A percentile compares a stretch with the other conserved stretches of the same genome.
phyloP scores from a whole-genome alignment of 2,888 invertebrate species.

The Eustalomyia histrio region DNA sequence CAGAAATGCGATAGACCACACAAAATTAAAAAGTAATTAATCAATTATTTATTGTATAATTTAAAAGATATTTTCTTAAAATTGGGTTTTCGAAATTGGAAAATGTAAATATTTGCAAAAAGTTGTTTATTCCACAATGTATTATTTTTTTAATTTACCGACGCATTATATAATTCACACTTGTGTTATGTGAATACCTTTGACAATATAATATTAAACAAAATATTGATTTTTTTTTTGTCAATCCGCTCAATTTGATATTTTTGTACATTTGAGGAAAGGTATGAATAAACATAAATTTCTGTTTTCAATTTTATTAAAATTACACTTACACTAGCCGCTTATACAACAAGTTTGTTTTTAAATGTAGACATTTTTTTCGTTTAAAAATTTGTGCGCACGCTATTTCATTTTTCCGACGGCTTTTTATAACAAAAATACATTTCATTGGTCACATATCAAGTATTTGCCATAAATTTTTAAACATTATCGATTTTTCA shows the following conservation, averaged over 20 bases:
- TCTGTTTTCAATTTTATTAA: background rate
- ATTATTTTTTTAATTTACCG: no score
- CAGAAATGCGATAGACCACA: no score
- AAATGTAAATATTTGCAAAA: no score
- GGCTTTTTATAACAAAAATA: background rate
- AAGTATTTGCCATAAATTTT: constrained; percentile 20
- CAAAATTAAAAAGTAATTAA: no score
- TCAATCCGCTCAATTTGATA: background rate
- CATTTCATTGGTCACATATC: background rate
- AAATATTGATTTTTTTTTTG: no score
- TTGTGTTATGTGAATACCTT: no score
- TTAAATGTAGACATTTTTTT: background rate
- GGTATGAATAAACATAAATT: background rate
- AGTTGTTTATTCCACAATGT: no score
- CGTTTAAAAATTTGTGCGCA: background rate
- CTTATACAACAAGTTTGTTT: background rate
- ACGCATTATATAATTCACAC: no score
- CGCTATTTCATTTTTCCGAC: background rate
- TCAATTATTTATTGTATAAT: no score
- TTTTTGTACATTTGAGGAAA: background rate
- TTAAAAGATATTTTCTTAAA: no score
- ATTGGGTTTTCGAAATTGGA: no score
- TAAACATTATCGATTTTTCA: constrained; percentile 53
- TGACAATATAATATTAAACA: no score
- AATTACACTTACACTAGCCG: background rate